These are phyloP conservation scores for Homarus gammarus DNA, from an alignment of 2,888 invertebrate species.

Conservation along the genomic window DNA sequence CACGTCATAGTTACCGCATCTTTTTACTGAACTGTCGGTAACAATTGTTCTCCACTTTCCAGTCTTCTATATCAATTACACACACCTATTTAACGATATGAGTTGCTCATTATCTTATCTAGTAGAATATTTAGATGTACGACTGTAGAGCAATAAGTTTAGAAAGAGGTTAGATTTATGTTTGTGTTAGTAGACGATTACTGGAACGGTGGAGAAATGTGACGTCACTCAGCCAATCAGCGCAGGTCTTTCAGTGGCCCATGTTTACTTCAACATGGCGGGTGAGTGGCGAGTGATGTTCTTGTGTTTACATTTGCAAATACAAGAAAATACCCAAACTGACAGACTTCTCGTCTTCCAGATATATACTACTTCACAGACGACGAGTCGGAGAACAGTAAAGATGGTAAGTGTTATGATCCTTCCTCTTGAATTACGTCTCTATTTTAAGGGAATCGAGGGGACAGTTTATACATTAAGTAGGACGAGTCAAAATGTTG, in stretches of 20 bases:
- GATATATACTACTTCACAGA: conserved; percentile 72
- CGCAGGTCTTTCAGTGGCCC: conserved; percentile 32
- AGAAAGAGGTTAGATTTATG: not conserved
- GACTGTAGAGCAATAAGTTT: not conserved
- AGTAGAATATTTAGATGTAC: not conserved
- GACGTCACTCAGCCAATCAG: conserved; percentile 28
- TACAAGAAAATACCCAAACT: conserved; percentile 47
- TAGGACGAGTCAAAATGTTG: not conserved
- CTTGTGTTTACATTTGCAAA: conserved; percentile 60
- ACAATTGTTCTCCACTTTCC: not conserved
- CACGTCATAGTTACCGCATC: not conserved
- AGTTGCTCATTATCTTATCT: not conserved
- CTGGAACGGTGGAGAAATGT: conserved; percentile 17
- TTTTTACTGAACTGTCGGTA: not conserved
- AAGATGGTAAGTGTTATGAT: conserved; percentile 62
- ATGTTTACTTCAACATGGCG: conserved; percentile 72
- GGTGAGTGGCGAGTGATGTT: conserved; percentile 53
- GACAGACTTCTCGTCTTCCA: conserved; percentile 65
- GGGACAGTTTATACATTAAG: not conserved
- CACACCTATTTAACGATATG: not conserved
- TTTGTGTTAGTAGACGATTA: not conserved
- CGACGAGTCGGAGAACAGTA: conserved; percentile 68
- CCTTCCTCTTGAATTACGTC: not conserved
- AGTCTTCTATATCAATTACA: too few relatives aligned
- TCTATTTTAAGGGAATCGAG: not conserved